A percentile compares a stretch with the other conserved stretches of the same genome.
phyloP scores from a whole-genome alignment of 2,797 vertebrate species.

The Enteromius treurensis region DNA sequence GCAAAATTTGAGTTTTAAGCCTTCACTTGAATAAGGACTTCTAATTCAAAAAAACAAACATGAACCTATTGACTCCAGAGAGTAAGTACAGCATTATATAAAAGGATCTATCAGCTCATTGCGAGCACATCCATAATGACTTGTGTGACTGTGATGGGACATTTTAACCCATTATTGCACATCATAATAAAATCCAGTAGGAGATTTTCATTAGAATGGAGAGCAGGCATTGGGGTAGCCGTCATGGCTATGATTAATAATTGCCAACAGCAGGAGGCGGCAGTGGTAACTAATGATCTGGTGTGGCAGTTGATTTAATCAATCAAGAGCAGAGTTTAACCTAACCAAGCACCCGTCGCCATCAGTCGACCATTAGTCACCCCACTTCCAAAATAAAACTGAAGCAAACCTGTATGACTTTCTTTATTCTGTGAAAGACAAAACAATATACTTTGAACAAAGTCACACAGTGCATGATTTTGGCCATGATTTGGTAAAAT shows the following conservation, averaged over 20 bases:
- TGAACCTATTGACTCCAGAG: background rate
- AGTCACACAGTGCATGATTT: background rate
- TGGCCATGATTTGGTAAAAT: no score
- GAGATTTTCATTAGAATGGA: background rate
- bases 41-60: conserved; percentile 1
- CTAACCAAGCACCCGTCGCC: conserved; percentile 3
- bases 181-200: background rate
- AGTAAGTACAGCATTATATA: conserved; percentile 4
- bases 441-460: background rate
- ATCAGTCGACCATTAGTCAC: conserved; percentile 24
- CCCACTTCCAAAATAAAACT: background rate
- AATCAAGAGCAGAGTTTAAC: conserved; percentile 1
- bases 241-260: conserved; percentile 18
- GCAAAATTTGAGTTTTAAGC: no score
- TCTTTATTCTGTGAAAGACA: background rate
- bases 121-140: background rate
- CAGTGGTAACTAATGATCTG: conserved; percentile 24
- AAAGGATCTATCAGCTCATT: background rate
- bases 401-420: background rate
- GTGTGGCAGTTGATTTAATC: conserved; percentile 36
- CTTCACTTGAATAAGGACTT: background rate
- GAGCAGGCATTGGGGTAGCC: background rate
- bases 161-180: background rate
- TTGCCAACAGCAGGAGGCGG: background rate
- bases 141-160: background rate